phyloP scores from a whole-genome alignment of 2,113 vertebrate genomes.

The Semnornis frantzii region DNA sequence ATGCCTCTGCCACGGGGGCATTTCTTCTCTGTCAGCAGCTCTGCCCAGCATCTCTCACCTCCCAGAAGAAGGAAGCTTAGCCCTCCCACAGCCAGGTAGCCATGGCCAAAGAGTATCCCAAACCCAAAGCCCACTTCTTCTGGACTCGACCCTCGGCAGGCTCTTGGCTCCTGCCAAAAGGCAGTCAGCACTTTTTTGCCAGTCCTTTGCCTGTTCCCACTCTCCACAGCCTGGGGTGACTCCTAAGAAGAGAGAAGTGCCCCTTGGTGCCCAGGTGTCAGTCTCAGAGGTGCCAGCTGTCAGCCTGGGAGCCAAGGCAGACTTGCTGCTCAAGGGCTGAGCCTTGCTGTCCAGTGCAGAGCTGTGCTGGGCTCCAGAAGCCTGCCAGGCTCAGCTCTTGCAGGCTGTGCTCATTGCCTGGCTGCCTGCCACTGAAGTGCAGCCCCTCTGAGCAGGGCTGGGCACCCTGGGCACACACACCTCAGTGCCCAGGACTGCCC shows the following conservation, averaged over 20 bases:
- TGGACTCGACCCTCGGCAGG: neutral
- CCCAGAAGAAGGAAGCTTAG: neutral
- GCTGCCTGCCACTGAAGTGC: neutral
- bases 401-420: fast-evolving
- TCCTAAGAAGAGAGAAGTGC: neutral
- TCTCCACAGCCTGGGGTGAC: neutral
- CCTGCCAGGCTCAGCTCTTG: neutral
- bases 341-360: neutral
- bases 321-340: neutral
- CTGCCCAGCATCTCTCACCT: neutral
- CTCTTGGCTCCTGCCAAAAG: neutral
- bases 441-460: neutral
- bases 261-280: neutral
- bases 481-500: neutral
- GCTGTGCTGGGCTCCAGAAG: neutral
- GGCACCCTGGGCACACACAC: neutral
- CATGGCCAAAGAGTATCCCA: neutral
- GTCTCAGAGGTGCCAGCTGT: neutral
- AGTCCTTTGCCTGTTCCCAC: neutral
- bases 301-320: fast-evolving
- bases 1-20: too few species aligned
- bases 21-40: too few species aligned
- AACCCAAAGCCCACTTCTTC: neutral
- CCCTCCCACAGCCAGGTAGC: neutral
- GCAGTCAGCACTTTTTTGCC: neutral